Conservation (phyloP, 2,888 invertebrate genomes). For the Lycophotia porphyrea region DNA sequence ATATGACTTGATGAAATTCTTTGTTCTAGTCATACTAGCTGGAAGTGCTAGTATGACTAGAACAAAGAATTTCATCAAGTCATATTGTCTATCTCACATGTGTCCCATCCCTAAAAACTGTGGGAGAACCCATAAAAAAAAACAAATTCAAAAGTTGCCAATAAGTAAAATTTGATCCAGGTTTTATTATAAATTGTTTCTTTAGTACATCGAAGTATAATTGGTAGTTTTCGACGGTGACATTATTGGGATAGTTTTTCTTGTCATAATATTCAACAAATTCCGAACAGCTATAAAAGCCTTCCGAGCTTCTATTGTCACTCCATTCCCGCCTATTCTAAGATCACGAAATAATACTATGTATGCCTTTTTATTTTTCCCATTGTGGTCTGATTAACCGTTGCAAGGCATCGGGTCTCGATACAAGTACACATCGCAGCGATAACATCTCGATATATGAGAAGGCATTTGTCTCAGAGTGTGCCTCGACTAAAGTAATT, state of each 20-base stretch:
- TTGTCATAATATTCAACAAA: background rate
- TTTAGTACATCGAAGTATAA: background rate
- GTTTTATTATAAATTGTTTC: background rate
- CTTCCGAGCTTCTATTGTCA: slow-evolving; percentile 11
- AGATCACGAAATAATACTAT: slow-evolving; percentile 53
- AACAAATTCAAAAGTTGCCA: slow-evolving; percentile 4
- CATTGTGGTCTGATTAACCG: slow-evolving; percentile 67
- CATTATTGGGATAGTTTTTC: background rate
- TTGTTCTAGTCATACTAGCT: background rate
- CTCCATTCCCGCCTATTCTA: slow-evolving; percentile 26
- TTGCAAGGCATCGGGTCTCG: slow-evolving; percentile 67
- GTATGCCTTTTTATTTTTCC: slow-evolving; percentile 61
- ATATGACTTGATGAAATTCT: background rate
- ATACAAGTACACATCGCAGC: slow-evolving; percentile 62
- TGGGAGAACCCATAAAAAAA: slow-evolving; percentile 46
- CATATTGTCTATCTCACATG: too few relatives aligned
- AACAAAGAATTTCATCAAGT: too few relatives aligned
- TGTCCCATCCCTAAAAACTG: slow-evolving; percentile 12
- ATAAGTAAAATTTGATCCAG: background rate
- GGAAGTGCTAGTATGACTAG: too few relatives aligned
- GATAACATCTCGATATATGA: slow-evolving; percentile 83
- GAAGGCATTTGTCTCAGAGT: slow-evolving; percentile 80
- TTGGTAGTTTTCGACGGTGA: background rate
- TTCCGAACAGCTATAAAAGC: background rate
- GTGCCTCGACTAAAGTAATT: slow-evolving; percentile 65